Conservation (phyloP, 1,140 invertebrate species). For the Drosophila kikkawai region DNA sequence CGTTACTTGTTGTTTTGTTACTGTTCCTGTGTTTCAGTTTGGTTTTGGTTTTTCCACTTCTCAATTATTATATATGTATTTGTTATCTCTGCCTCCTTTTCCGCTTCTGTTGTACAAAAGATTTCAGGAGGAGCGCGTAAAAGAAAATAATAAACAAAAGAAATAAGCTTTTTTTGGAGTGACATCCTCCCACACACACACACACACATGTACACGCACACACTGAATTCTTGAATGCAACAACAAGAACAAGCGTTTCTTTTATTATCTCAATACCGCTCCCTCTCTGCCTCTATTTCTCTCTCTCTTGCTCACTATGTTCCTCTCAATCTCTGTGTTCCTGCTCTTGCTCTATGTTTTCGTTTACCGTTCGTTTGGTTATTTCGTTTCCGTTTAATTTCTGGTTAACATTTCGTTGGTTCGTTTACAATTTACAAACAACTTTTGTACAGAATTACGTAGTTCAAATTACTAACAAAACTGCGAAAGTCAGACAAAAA, state of each 20-base stretch:
- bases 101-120: constrained; percentile 68
- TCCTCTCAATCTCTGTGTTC: constrained; percentile 31
- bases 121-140: constrained; percentile 62
- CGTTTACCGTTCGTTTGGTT: constrained; percentile 42
- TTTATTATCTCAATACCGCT: constrained; percentile 36
- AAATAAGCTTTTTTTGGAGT: constrained; percentile 28
- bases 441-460: constrained; percentile 61
- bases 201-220: constrained; percentile 43
- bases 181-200: constrained; percentile 19
- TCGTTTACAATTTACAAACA: constrained; percentile 43
- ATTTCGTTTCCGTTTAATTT: constrained; percentile 45
- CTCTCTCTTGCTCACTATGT: constrained; percentile 24
- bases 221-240: constrained; percentile 67
- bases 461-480: constrained; percentile 71
- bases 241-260: constrained; percentile 24
- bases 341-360: constrained; percentile 44
- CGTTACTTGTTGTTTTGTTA: constrained; percentile 43
- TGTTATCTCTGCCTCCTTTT: constrained; percentile 25
- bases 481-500: constrained; percentile 45
- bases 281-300: constrained; percentile 37
- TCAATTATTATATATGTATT: constrained; percentile 4
- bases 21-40: constrained; percentile 39
- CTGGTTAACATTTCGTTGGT: constrained; percentile 39
- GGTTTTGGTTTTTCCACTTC: constrained; percentile 33
- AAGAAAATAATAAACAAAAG: constrained; percentile 2